A percentile compares a stretch with the other conserved stretches of the same genome.
phyloP scores from a whole-genome alignment of 1,140 invertebrate species.

The Ostrea edulis region DNA sequence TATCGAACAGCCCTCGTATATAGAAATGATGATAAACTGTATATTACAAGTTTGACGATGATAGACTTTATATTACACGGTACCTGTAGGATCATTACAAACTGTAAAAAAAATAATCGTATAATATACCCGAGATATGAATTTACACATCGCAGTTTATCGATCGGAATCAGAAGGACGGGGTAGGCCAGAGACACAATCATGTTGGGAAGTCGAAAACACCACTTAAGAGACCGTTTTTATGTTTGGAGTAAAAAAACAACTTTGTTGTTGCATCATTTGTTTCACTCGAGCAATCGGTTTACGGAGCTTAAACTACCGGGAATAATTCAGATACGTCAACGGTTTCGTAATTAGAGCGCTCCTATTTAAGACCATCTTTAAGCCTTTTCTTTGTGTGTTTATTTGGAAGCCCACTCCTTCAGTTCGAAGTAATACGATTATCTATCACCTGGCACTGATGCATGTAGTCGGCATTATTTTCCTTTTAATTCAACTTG shows the following conservation, averaged over 20 bases:
- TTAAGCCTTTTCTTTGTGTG: slow-evolving; percentile 13
- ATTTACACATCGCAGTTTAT: no score
- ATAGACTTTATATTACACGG: no score
- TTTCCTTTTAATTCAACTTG: neutral
- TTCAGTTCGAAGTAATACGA: neutral
- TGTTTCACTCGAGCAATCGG: neutral
- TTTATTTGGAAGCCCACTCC: neutral
- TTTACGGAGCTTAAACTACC: neutral
- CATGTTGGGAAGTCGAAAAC: no score
- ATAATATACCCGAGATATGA: no score
- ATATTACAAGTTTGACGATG: no score
- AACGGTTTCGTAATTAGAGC: neutral
- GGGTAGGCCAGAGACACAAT: no score
- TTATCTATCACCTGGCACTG: neutral
- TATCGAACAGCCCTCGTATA: no score
- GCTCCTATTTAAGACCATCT: neutral
- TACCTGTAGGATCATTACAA: no score
- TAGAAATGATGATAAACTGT: no score
- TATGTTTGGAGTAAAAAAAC: neutral
- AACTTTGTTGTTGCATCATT: neutral
- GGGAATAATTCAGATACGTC: neutral
- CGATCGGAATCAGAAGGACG: no score
- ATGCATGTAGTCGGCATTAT: neutral
- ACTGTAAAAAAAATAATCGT: no score
- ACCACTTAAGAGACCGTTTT: no score